These are phyloP conservation scores for Ciconia boyciana DNA, from an alignment of 2,113 vertebrate genomes.

Conservation along the genomic window DNA sequence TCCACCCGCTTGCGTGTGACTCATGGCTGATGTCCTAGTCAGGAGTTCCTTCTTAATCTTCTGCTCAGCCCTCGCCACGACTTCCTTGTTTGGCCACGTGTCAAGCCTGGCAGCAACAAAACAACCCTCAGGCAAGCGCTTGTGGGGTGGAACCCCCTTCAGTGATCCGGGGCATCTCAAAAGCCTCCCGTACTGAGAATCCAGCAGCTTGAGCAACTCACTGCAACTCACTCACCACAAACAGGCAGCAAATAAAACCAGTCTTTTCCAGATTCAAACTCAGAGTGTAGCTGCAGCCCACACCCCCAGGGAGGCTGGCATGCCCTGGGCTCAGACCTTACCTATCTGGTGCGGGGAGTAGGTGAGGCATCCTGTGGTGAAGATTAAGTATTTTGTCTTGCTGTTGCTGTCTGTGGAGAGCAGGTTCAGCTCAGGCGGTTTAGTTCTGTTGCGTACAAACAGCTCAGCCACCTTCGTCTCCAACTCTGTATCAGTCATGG, in stretches of 20 bases:
- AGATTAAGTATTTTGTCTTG: constrained; percentile 91
- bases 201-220: not conserved
- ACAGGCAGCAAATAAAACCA: not conserved
- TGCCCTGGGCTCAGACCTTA: constrained; percentile 35
- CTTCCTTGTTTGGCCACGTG: accelerated
- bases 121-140: not conserved
- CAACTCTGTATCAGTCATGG: constrained; percentile 69
- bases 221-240: not conserved
- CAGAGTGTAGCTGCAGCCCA: not conserved
- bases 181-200: accelerated
- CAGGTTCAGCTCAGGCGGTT: constrained; percentile 69
- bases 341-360: constrained; percentile 98
- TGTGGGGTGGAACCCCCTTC: not conserved
- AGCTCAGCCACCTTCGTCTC: constrained; percentile 86
- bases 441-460: constrained; percentile 82
- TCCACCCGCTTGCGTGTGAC: accelerated
- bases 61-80: not conserved
- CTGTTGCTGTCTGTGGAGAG: constrained; percentile 50
- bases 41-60: not conserved
- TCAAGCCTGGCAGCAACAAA: not conserved
- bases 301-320: not conserved
- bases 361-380: constrained; percentile 96
- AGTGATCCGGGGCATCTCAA: not conserved
- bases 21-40: not conserved
- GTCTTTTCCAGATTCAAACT: not conserved